Percentiles rank a stretch among this genome's conserved stretches.
Conservation (phyloP, 1,140 invertebrate genomes). For the Batillaria attramentaria region DNA sequence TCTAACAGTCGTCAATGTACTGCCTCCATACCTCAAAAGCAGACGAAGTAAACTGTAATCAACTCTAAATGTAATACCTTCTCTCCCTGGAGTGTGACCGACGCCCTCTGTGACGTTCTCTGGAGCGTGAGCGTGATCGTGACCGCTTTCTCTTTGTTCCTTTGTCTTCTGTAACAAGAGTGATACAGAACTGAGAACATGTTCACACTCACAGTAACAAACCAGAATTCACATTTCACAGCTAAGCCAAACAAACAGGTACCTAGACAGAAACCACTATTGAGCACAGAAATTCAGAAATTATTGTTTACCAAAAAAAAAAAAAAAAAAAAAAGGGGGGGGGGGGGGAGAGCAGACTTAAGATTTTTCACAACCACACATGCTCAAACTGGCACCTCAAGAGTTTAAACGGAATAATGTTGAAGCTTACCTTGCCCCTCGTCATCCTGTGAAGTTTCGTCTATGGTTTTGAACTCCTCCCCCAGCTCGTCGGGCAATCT, state of each 20-base stretch:
- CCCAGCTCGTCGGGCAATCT: constrained; percentile 38
- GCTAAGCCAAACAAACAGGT: neutral
- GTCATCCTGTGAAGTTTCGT: constrained; percentile 55
- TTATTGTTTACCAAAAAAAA: too few species aligned
- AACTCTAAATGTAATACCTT: neutral
- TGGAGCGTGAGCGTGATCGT: constrained; percentile 51
- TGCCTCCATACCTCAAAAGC: too few species aligned
- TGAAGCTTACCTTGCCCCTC: constrained; percentile 37
- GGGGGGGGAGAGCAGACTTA: too few species aligned
- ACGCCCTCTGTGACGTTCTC: constrained; percentile 43
- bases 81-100: constrained; percentile 29
- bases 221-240: neutral
- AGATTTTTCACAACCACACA: too few species aligned
- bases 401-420: too few species aligned
- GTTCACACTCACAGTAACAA: neutral
- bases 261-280: too few species aligned
- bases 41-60: neutral
- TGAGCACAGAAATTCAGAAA: too few species aligned
- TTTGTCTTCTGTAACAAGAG: constrained; percentile 40
- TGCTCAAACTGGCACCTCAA: too few species aligned
- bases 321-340: too few species aligned
- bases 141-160: constrained; percentile 46
- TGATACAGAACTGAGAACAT: neutral
- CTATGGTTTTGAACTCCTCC: constrained; percentile 56
- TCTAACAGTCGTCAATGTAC: too few species aligned